Conservation (phyloP, 2,888 invertebrate genomes). For the Dastarcus helophoroides region DNA sequence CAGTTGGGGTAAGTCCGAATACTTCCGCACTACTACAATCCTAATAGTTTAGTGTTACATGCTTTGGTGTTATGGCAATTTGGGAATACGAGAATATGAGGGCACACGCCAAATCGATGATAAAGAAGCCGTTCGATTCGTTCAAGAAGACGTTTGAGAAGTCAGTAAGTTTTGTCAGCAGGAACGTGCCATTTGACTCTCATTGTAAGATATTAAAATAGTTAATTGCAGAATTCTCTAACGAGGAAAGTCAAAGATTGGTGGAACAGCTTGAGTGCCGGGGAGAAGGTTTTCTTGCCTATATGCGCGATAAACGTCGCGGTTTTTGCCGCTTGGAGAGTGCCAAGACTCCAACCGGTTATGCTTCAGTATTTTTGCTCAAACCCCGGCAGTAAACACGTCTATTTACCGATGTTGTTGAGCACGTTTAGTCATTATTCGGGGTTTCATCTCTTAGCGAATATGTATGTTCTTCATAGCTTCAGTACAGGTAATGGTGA, state of each 20-base stretch:
- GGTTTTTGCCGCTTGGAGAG: conserved; percentile 74
- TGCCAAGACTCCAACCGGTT: conserved; percentile 54
- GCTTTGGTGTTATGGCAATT: conserved; percentile 65
- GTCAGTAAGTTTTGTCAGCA: background rate
- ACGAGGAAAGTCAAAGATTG: conserved; percentile 40
- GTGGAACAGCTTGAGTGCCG: conserved; percentile 64
- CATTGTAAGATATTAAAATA: background rate
- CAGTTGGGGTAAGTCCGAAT: conserved; percentile 45
- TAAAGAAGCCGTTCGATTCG: conserved; percentile 43
- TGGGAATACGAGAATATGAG: conserved; percentile 76
- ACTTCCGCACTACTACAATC: conserved; percentile 7
- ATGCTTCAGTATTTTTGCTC: conserved; percentile 82
- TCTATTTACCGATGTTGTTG: conserved; percentile 81
- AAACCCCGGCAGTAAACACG: conserved; percentile 61
- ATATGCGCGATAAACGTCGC: conserved; percentile 66
- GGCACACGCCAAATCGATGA: conserved; percentile 43
- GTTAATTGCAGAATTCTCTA: conserved; percentile 26
- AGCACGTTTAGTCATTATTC: conserved; percentile 94
- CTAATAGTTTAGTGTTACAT: conserved; percentile 41
- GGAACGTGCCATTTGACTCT: background rate
- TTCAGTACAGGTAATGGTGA: conserved; percentile 47
- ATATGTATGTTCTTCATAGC: conserved; percentile 93
- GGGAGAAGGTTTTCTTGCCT: conserved; percentile 68
- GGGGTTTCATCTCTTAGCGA: conserved; percentile 73
- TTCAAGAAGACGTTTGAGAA: conserved; percentile 30